phyloP scores from a whole-genome alignment of 2,888 invertebrate genomes.

The Drosophila barbarae region DNA sequence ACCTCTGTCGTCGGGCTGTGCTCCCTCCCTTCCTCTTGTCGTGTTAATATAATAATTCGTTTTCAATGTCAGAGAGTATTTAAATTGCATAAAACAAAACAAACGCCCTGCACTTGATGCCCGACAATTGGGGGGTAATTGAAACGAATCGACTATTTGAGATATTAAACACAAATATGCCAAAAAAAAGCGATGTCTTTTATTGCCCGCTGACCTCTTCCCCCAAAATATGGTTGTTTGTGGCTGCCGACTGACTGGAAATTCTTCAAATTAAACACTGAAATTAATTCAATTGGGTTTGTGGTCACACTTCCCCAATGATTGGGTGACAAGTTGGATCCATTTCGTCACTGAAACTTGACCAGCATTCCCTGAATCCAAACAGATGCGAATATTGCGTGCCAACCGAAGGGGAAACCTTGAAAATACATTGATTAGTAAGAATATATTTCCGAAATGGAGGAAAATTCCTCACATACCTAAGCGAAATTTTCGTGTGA shows the following conservation, averaged over 20 bases:
- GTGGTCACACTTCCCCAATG: constrained; percentile 59
- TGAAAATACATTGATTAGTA: constrained; percentile 47
- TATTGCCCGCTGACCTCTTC: constrained; percentile 50
- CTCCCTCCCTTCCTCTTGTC: constrained; percentile 17
- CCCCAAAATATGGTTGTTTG: constrained; percentile 39
- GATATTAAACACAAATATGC: constrained; percentile 61
- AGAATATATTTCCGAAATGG: constrained; percentile 12
- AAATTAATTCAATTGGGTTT: constrained; percentile 66
- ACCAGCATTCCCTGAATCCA: constrained; percentile 38
- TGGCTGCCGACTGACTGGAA: constrained; percentile 46
- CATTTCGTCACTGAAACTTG: constrained; percentile 55
- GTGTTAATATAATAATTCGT: constrained; percentile 46
- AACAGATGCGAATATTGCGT: constrained; percentile 61
- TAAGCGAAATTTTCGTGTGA: constrained; percentile 44
- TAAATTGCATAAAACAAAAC: constrained; percentile 48
- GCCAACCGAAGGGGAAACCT: constrained; percentile 53
- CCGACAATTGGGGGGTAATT: constrained; percentile 50
- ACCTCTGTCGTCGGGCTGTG: constrained; percentile 29
- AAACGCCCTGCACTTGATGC: constrained; percentile 50
- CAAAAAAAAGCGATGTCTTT: constrained; percentile 43
- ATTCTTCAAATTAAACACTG: constrained; percentile 23
- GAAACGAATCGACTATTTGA: constrained; percentile 52
- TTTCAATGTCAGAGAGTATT: constrained; percentile 52
- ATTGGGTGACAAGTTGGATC: constrained; percentile 42
- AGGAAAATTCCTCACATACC: constrained; percentile 46